Evolutionary conservation across 2,888 invertebrate genomes (phyloP).

Genomic region (Cheilosia urbana): DNA sequence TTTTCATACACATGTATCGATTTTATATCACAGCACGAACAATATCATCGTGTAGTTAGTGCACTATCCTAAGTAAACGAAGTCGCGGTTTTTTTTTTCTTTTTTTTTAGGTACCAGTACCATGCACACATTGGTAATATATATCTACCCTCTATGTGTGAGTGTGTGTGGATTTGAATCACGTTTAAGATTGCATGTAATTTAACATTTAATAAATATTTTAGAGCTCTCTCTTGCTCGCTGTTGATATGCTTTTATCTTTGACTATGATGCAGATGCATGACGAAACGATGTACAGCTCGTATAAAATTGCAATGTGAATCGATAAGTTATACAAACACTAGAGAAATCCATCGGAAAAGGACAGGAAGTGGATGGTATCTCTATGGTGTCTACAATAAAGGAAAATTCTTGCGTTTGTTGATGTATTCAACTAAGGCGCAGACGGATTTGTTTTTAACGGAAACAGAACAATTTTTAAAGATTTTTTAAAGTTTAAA

Average conservation of each 20-base stretch:
- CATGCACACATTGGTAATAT: neutral
- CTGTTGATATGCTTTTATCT: conserved; percentile 29
- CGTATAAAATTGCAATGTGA: conserved; percentile 38
- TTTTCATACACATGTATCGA: conserved; percentile 69
- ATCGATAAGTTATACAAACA: conserved; percentile 43
- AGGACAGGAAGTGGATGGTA: neutral
- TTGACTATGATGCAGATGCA: conserved; percentile 34
- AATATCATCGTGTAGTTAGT: conserved; percentile 13
- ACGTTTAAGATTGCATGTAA: conserved; percentile 68
- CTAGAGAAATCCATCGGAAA: neutral
- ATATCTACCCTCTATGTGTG: neutral
- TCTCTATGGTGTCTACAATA: neutral
- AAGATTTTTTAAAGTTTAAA: too few species aligned
- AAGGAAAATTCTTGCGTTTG: too few species aligned
- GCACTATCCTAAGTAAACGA: conserved; percentile 55
- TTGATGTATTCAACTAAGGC: too few species aligned
- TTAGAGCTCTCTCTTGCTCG: conserved; percentile 33
- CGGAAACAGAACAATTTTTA: too few species aligned
- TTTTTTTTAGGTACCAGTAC: neutral
- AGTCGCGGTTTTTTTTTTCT: conserved; percentile 50
- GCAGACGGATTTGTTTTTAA: too few species aligned
- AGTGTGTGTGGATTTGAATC: conserved; percentile 26
- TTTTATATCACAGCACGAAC: conserved; percentile 65
- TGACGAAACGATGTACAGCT: conserved; percentile 12
- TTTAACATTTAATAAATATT: conserved; percentile 70